Conservation (phyloP, 2,888 invertebrate genomes). For the Meta bourneti region DNA sequence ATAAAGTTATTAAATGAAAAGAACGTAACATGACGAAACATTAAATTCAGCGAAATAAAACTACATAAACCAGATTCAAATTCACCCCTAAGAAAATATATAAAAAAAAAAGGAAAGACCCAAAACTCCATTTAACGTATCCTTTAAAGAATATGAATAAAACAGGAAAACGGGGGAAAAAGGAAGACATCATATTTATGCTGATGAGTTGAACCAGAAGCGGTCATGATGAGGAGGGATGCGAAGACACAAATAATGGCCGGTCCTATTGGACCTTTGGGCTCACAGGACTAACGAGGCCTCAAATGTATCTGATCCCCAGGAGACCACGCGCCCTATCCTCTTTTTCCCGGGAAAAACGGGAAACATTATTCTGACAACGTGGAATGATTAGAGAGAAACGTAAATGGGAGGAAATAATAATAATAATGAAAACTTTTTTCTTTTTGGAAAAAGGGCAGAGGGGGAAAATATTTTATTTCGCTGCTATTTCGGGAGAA, state of each 20-base stretch:
- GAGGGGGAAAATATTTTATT: constrained; percentile 34
- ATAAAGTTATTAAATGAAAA: too few relatives aligned
- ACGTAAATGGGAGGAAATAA: constrained; percentile 38
- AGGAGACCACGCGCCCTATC: not conserved
- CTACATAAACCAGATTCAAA: too few relatives aligned
- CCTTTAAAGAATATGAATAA: too few relatives aligned
- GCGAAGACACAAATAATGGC: constrained; percentile 21
- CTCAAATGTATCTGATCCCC: constrained; percentile 19
- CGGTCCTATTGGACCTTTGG: constrained; percentile 32
- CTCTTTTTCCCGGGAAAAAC: not conserved
- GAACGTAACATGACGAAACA: too few relatives aligned
- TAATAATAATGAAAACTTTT: constrained; percentile 6
- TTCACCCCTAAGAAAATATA: too few relatives aligned
- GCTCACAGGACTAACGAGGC: constrained; percentile 44
- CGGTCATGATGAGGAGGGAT: not conserved
- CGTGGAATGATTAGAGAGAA: constrained; percentile 36
- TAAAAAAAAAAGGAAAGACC: too few relatives aligned
- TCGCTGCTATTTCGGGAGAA: constrained; percentile 6
- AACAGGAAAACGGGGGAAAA: not conserved
- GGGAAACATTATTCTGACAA: constrained; percentile 2
- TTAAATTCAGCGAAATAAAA: too few relatives aligned
- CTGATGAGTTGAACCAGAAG: constrained; percentile 32
- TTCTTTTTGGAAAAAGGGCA: not conserved
- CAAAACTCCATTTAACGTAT: too few relatives aligned
- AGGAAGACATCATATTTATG: not conserved